Evolutionary conservation across 2,113 vertebrate species (phyloP), one percentile per base, ranked within the genome.

Genomic region (Cololabis saira): DNA sequence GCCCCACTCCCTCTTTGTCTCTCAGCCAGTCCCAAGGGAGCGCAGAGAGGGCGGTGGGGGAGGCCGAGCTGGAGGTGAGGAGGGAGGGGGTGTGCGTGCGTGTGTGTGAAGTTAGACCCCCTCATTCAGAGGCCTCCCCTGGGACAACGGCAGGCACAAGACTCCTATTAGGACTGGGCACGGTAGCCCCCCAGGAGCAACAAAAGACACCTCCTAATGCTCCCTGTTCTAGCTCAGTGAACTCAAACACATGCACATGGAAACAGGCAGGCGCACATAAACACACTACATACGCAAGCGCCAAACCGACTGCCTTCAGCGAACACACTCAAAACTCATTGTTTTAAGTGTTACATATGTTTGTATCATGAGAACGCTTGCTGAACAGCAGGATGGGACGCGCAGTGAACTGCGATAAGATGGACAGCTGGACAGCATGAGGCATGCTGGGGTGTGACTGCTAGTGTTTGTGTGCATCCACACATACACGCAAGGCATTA

Each of bases 111-210:
- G 91, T 92, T 91, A 91, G 92, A 89, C 81, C 90, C 87, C 90
- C 86, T 92, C 85, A 92, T 93, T 92, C 92, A 93, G 80, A 84
- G 87, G 65, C 74, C 87, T 91, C 90, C 89, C 88, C 57, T 76
- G 91, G 91, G 91, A 92, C 90, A 82, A 84, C 77, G 90, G 88
- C 88, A 91, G 91, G 91, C 92, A 93, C 91, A 93, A 94, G 91
- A 92, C 92, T 92, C 91, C 91, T 91, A 93, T 92, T 92, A 92
- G 90, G 89, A 83, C 82, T 82, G 82, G 85, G 89, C 83, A 88
- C 82, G 81, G 90, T 85, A 91, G 91, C 87, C 91, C 90, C 92
- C 85, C 81, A 92, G 82, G 87, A 92, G 86, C 83, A 92, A 93
- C 92, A 92, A 93, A 93, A 91, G 91, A 89, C 84, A 88, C 80